Percentiles rank a stretch among this genome's conserved stretches.
These are phyloP conservation scores for Phorcus lineatus DNA, from an alignment of 2,888 invertebrate genomes.

Conservation along the genomic window DNA sequence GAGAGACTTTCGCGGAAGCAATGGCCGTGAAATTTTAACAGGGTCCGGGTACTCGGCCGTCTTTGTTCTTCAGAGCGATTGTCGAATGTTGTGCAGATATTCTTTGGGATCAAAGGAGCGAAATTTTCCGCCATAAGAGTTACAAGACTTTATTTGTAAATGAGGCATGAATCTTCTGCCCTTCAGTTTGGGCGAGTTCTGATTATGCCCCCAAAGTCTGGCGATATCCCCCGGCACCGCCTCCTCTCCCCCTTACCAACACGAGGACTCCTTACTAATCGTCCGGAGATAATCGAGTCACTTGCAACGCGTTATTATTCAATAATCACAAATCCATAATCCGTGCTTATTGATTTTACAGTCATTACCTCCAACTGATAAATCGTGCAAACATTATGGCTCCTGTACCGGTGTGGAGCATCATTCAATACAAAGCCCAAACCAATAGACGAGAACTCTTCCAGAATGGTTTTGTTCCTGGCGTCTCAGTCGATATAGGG, in stretches of 20 bases:
- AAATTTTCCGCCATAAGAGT: slow-evolving; percentile 19
- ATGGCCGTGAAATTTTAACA: slow-evolving; percentile 21
- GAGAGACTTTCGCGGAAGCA: slow-evolving; percentile 9
- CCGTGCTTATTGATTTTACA: slow-evolving; percentile 17
- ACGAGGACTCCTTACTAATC: neutral
- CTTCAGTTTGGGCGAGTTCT: slow-evolving; percentile 5
- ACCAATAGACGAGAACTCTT: neutral
- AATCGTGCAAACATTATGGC: neutral
- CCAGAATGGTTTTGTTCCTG: neutral
- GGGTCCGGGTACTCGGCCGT: neutral
- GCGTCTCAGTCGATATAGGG: too few relatives aligned
- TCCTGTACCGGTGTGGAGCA: neutral
- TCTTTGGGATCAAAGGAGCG: slow-evolving; percentile 18
- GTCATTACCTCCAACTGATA: slow-evolving; percentile 7
- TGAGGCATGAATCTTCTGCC: slow-evolving; percentile 18
- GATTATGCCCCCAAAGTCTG: slow-evolving; percentile 18
- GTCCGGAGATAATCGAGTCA: slow-evolving; percentile 1
- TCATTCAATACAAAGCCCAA: neutral
- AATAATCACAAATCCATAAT: slow-evolving; percentile 14
- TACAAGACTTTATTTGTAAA: slow-evolving; percentile 21
- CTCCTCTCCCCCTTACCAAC: neutral
- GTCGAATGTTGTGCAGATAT: slow-evolving; percentile 23
- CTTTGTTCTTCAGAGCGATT: slow-evolving; percentile 15
- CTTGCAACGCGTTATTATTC: slow-evolving; percentile 17
- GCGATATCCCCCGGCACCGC: neutral